Base-by-base conservation (phyloP, 2,888 invertebrate genomes). In the Amblyteles armatorius region DNA sequence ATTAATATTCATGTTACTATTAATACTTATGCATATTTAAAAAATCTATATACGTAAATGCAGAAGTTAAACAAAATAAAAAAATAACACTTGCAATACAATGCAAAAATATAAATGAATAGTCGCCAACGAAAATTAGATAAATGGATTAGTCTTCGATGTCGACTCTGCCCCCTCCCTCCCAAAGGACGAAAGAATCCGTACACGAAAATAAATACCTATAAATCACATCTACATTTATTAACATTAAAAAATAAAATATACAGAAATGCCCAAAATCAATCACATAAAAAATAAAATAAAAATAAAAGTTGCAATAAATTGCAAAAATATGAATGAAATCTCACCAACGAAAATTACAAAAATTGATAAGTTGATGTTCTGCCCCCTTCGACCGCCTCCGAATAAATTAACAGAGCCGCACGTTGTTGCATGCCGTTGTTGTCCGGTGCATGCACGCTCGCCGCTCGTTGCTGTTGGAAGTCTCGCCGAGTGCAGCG, bases 401-500 rank as follows among this genome's bases (percentile, higher is more conserved):
- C n/a, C 33, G 60, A 29, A 63, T 29, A 6, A 29, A 29, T 16
- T 26, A 33, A 16, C 60, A 0, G 29, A n/a, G 26, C 13, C 13
- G 60, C 16, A 63, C 29, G 33, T 16, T 29, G 60, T 63, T 63
- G 33, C 60, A 16, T 29, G 60, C 60, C 33, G 60, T 33, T 63
- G 9, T 26, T 29, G 16, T 63, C 29, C 33, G 44, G 44, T 16
- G 44, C 13, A 44, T 33, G 16, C 33, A 16, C 60, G 60, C 29
- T 63, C 60, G 60, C 16, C 50, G 44, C 44, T 73, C 48, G n/a
- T 9, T 16, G 65, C 74, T 68, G 40, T 16, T 77, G 83, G 91
- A 91, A 91, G 90, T 90, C 89, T 90, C 89, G 89, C 82, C 79
- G 90, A 91, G 88, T 83, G 87, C 79, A 90, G 85, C 87, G 88